Evolutionary conservation across 2,888 invertebrate genomes (phyloP), one percentile per base, ranked within the genome.

Genomic region (Cremastinae sp.): DNA sequence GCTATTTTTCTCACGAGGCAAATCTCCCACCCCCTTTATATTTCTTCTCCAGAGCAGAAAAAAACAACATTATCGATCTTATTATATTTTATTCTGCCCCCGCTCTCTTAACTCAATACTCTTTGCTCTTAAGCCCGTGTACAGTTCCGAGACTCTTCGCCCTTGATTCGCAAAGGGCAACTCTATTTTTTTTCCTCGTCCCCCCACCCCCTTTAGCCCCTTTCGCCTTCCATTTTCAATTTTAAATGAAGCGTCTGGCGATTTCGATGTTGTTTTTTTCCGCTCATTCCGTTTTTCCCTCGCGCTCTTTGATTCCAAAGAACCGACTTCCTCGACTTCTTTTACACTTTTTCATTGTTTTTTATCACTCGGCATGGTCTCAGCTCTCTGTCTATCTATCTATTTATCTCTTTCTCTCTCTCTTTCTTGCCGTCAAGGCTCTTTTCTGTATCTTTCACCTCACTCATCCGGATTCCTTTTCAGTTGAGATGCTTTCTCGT

Each of bases 341-440:
- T 54, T 62, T 16, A 38, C 38, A 68, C 47, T 56, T 54, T 68
- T 62, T n/a, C 54, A 62, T 56, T 61, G 62, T 62, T 74, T 62
- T 41, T 49, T 51, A 20, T n/a, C n/a, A 14, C 51, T 5, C 18
- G 34, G 16, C 2, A 34, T 18, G 18, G 41, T 18, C 36, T 18
- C 36, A 2, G 8, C 12, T 20, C n/a, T 12, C 4, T 16, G 14
- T 9, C 14, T 12, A 8, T 12, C 12, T 16, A 8, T 45, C 16
- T 28, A 12, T 16, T 56, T 8, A 36, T 36, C 18, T 20, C 20
- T 36, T 18, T 18, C 12, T 0, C 36, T 36, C 36, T 45, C 36
- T 14, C 38, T 51, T 5, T 38, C 18, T 54, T 12, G 12, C 53
- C 14, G 12, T 14, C 8, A 0, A 10, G 20, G n/a, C 22, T 16